Percentiles rank a stretch among this genome's conserved stretches.
These are phyloP conservation scores for Whitmania pigra DNA, from an alignment of 1,140 invertebrate species.

Conservation along the genomic window DNA sequence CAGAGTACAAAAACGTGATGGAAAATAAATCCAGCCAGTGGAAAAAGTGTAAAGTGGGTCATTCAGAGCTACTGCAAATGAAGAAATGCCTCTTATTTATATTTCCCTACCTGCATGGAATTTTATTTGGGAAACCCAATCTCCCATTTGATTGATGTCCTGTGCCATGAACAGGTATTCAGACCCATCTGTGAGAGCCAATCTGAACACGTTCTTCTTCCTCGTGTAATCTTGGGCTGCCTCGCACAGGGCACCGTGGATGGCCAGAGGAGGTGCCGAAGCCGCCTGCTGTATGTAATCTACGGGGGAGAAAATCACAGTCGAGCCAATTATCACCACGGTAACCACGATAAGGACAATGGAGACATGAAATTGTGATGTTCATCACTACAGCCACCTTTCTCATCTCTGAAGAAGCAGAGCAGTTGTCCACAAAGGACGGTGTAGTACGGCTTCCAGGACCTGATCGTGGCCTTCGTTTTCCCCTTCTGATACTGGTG, in stretches of 20 bases:
- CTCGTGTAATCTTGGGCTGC: slow-evolving; percentile 86
- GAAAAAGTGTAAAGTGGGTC: not conserved
- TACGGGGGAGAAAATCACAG: not conserved
- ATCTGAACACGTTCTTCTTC: slow-evolving; percentile 63
- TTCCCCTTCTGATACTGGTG: slow-evolving; percentile 83
- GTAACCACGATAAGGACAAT: slow-evolving; percentile 16
- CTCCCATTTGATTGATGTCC: slow-evolving; percentile 61
- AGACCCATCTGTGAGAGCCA: slow-evolving; percentile 74
- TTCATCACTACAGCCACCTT: slow-evolving; percentile 47
- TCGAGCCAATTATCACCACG: too few relatives aligned
- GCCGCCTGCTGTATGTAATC: slow-evolving; percentile 49
- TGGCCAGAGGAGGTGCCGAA: slow-evolving; percentile 75
- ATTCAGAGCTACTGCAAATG: not conserved
- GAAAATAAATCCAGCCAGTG: not conserved
- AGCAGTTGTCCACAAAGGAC: slow-evolving; percentile 88
- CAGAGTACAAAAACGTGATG: not conserved
- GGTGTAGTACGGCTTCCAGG: slow-evolving; percentile 88
- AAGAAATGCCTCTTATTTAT: not conserved
- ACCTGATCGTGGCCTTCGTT: slow-evolving; percentile 80
- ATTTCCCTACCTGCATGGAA: slow-evolving; percentile 60
- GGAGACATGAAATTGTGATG: slow-evolving; percentile 6
- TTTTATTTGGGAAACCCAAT: slow-evolving; percentile 84
- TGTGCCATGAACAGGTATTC: slow-evolving; percentile 77
- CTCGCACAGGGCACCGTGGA: slow-evolving; percentile 66
- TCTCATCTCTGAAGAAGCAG: slow-evolving; percentile 92